Conservation (phyloP, 1,140 invertebrate genomes). For the Sycophila sp. region DNA sequence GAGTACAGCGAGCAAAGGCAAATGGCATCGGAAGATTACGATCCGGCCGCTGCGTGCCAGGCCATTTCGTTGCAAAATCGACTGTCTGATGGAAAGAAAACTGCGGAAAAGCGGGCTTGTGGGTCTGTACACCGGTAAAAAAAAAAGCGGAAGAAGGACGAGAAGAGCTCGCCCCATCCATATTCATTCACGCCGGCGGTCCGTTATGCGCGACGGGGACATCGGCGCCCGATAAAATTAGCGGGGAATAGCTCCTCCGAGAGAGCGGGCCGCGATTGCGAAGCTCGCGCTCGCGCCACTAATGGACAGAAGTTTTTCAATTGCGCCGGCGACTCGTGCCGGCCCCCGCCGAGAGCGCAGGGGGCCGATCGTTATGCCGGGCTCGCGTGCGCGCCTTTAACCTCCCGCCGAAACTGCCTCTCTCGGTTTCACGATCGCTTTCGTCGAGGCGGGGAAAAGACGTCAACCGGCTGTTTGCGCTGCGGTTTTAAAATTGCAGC, state of each 20-base stretch:
- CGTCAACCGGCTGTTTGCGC: no score
- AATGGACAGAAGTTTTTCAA: conserved; percentile 27
- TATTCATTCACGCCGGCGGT: neutral
- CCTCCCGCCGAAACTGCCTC: no score
- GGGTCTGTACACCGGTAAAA: neutral
- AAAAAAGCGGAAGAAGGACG: neutral
- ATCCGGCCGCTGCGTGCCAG: neutral
- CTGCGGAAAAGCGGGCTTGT: neutral
- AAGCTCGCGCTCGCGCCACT: neutral
- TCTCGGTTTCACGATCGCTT: no score
- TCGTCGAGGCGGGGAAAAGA: no score
- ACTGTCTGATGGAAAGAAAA: conserved; percentile 24
- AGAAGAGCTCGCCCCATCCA: neutral
- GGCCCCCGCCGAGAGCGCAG: neutral
- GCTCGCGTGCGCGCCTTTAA: neutral
- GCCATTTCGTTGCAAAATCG: conserved; percentile 17
- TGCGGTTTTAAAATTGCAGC: no score
- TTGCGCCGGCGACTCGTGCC: neutral
- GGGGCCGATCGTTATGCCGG: conserved; percentile 14
- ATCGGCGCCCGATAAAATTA: conserved; percentile 1
- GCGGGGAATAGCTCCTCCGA: neutral
- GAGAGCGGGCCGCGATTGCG: neutral
- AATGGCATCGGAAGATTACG: neutral
- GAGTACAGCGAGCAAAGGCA: neutral
- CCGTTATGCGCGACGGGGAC: neutral